These are phyloP conservation scores for Megaleporinus macrocephalus DNA, from an alignment of 2,113 vertebrate species.

Conservation along the genomic window DNA sequence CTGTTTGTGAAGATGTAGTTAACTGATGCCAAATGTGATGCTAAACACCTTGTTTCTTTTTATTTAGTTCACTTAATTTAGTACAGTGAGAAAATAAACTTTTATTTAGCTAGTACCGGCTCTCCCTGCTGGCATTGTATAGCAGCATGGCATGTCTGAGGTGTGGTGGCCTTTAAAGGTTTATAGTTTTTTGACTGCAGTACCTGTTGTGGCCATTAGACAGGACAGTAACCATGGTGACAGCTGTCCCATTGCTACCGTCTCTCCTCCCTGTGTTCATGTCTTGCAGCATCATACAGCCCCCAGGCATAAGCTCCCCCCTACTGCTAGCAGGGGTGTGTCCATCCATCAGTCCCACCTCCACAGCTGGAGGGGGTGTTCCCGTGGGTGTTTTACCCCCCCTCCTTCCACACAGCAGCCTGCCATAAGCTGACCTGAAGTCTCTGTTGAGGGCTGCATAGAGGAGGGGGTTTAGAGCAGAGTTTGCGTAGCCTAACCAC, in stretches of 20 bases:
- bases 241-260: conserved; percentile 55
- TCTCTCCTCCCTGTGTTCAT: conserved; percentile 46
- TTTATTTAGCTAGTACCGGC: too few species aligned
- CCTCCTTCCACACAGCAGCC: conserved; percentile 76
- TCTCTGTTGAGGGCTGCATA: conserved; percentile 91
- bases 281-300: conserved; percentile 67
- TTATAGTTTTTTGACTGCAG: neutral
- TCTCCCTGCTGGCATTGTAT: too few species aligned
- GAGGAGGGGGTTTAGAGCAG: conserved; percentile 91
- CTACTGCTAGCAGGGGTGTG: conserved; percentile 60
- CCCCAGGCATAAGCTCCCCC: conserved; percentile 55
- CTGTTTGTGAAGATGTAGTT: too few species aligned
- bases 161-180: neutral
- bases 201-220: conserved; percentile 63
- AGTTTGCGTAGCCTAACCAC: conserved; percentile 95
- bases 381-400: conserved; percentile 24
- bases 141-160: too few species aligned
- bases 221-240: conserved; percentile 60
- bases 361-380: conserved; percentile 48
- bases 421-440: conserved; percentile 84
- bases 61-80: too few species aligned
- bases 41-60: too few species aligned
- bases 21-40: too few species aligned
- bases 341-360: conserved; percentile 64
- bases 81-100: too few species aligned